These are phyloP conservation scores for Drosophila yooni DNA, from an alignment of 2,888 invertebrate genomes.

Conservation along the genomic window DNA sequence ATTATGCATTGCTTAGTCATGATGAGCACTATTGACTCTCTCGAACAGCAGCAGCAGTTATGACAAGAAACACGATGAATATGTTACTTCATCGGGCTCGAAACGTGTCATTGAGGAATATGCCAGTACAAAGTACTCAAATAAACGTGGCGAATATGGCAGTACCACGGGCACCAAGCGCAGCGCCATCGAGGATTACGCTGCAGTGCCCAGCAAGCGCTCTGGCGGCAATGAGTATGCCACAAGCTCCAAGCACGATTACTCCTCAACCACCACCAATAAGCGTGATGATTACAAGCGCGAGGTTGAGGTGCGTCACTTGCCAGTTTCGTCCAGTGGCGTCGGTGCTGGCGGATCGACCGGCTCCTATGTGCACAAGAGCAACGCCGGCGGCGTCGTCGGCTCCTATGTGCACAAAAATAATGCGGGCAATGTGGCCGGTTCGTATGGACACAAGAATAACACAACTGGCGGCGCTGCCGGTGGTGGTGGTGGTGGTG, in stretches of 20 bases:
- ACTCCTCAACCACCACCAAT: conserved; percentile 69
- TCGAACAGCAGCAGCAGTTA: conserved; percentile 58
- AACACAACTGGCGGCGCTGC: conserved; percentile 52
- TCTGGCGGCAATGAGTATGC: conserved; percentile 75
- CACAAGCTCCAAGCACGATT: conserved; percentile 78
- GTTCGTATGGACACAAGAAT: conserved; percentile 71
- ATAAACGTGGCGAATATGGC: conserved; percentile 73
- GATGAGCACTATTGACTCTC: background rate
- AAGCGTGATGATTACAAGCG: conserved; percentile 83
- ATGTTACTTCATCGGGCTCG: conserved; percentile 72
- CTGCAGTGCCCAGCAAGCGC: conserved; percentile 77
- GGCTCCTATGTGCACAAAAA: conserved; percentile 74
- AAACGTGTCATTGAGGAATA: conserved; percentile 83
- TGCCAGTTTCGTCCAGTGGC: conserved; percentile 62
- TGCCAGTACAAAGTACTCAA: conserved; percentile 72
- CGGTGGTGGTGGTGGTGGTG: conserved; percentile 30
- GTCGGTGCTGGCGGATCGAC: conserved; percentile 62
- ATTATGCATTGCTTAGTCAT: background rate
- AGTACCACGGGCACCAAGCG: conserved; percentile 72
- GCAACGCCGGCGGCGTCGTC: conserved; percentile 50
- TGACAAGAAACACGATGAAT: conserved; percentile 84
- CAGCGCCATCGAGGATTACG: conserved; percentile 78
- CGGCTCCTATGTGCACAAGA: conserved; percentile 71
- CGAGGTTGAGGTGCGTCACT: conserved; percentile 84
- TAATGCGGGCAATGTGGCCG: conserved; percentile 47